A percentile compares a stretch with the other conserved stretches of the same genome.
Conservation (phyloP, 2,113 vertebrate species). For the Pollimyrus isidori region DNA sequence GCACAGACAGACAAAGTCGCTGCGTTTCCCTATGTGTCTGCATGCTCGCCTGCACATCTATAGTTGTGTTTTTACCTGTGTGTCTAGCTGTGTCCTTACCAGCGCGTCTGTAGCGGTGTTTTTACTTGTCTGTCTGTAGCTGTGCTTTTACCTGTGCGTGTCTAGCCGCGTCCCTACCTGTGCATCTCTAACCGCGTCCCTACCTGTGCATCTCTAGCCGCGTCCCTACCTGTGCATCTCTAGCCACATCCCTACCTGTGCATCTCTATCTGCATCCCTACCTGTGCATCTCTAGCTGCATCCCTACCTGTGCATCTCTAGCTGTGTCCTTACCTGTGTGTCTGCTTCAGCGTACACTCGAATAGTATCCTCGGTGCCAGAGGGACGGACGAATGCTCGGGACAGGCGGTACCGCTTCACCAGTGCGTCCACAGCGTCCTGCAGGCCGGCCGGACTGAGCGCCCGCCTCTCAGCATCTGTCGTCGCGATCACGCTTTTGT, state of each 20-base stretch:
- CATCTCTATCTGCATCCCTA: not conserved
- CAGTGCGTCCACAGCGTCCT: constrained; percentile 70
- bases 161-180: not conserved
- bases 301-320: no score
- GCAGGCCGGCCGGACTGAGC: constrained; percentile 72
- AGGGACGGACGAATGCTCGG: constrained; percentile 87
- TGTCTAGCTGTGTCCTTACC: not conserved
- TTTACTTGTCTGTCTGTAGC: not conserved
- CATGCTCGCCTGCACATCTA: not conserved
- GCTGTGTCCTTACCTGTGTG: constrained; percentile 38
- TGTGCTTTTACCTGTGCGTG: not conserved
- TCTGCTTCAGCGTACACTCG: constrained; percentile 87
- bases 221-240: constrained; percentile 31
- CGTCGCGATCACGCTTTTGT: constrained; percentile 78
- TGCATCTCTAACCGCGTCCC: no score
- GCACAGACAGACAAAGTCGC: not conserved
- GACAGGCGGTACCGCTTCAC: constrained; percentile 66
- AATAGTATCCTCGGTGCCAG: constrained; percentile 87
- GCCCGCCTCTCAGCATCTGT: constrained; percentile 75
- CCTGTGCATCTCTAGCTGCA: constrained; percentile 21
- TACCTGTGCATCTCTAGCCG: not conserved
- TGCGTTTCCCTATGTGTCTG: not conserved
- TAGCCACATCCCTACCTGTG: no score
- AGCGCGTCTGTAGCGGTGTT: not conserved
- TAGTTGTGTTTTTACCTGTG: not conserved